Evolutionary conservation across 2,797 vertebrate species (phyloP), one percentile per base, ranked within the genome.

Genomic region (Sebastiscus albofasciatus): DNA sequence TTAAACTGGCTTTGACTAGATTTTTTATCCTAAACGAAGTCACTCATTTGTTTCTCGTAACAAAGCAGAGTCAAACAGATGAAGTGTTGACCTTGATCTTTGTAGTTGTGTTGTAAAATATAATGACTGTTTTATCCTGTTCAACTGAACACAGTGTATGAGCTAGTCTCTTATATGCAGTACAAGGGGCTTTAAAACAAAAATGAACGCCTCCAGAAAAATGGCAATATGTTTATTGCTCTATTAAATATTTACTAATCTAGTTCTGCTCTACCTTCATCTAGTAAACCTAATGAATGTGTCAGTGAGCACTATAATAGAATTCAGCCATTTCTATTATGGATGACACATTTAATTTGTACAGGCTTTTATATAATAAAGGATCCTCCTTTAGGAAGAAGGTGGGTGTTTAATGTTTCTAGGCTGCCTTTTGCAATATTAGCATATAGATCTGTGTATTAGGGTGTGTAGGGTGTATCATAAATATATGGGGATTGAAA

Each of bases 381-480:
- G 34, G 49, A 82, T 33, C 11, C 10, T 56, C 8, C 52, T 58
- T 58, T 14, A 67, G 68, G 69, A 79, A 68, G 27, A 58, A 65
- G 42, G 81, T 79, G 78, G 77, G 74, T 79, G 72, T 87, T 83
- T 71, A 71, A 76, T 73, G 67, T 84, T 62, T 68, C 58, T 64
- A 33, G 46, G 26, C 20, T 54, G 29, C 14, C 39, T 66, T 77
- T 68, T 59, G 3, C 26, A 22, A 24, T 74, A 68, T 85, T 39
- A 46, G 6, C 39, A 77, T 67, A 54, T 56, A 29, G 52, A 60
- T 68, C 9, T 61, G 20, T 52, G 52, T 36, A 73, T 75, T 49
- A 42, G n/a, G 56, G 11, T 46, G 18, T 59, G 31, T 29, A 33
- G 36, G 18, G 11, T 16, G 29, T 2, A 42, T 73, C 6, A 31